Base-by-base conservation (phyloP, 2,797 vertebrate species). In the Syngnathus rostellatus region DNA sequence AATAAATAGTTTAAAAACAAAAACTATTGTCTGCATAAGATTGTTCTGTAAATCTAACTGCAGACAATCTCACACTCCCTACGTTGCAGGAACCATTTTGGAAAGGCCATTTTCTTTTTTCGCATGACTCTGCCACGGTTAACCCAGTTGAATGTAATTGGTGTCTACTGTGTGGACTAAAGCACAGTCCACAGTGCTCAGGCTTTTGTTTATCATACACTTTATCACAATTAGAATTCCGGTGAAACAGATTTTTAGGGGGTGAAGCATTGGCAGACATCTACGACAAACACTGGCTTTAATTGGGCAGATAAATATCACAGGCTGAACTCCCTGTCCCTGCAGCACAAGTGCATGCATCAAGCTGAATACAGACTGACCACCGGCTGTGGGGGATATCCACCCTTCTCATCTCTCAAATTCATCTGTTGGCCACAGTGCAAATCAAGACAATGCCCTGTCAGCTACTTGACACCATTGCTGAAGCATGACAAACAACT, bases 241-340 rank as follows among this genome's bases (percentile, higher is more conserved):
- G 63, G 69, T 71, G 81, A 72, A 82, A 79, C 74, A 66, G 76
- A 80, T 82, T 80, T 72, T 63, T 77, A 73, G 54, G 51, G 57
- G 76, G 51, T 79, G 75, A 79, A 63, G 62, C 79, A 77, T 78
- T 77, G 80, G 75, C 78, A 74, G 77, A 72, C 72, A 31, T 82
- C 77, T 72, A 74, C 66, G 74, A 72, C 75, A 81, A 78, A 75
- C 85, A 70, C 73, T 73, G 74, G 81, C 83, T 83, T 78, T 90
- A 91, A 92, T 91, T 90, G 89, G 89, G 71, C 78, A 85, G 85
- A 89, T 83, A 85, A 84, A 88, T 86, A 90, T 89, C 85, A 86
- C 80, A 77, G 77, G 67, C 72, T 81, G 71, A 9, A 46, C 77
- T 77, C 72, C 12, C 9, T 65, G 71, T 73, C 80, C 84, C 81